Percentiles rank a stretch among this genome's conserved stretches.
phyloP scores from a whole-genome alignment of 2,113 vertebrate genomes.

The Anarhynchus alexandrinus region DNA sequence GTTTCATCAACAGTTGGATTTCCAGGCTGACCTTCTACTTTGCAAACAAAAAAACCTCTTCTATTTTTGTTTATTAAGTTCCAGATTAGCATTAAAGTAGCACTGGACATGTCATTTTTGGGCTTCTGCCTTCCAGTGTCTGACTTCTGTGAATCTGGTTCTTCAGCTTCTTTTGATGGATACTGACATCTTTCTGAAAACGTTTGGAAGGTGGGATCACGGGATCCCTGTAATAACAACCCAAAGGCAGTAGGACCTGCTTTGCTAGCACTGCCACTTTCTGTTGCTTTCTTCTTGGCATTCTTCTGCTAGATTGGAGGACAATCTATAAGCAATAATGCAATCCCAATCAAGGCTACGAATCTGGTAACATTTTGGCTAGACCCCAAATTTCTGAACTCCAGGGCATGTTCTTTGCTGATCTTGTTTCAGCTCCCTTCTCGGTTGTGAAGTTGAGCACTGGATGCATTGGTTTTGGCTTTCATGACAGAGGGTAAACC shows the following conservation, averaged over 20 bases:
- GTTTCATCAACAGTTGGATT: not conserved
- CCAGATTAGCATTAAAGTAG: not conserved
- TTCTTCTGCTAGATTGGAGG: slow-evolving; percentile 45
- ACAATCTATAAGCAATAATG: slow-evolving; percentile 38
- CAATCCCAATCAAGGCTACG: slow-evolving; percentile 40
- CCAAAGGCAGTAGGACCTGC: not conserved
- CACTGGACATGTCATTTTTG: not conserved
- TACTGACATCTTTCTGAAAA: not conserved
- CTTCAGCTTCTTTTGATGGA: not conserved
- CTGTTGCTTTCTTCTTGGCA: not conserved
- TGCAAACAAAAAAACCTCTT: not conserved
- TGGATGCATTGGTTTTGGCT: slow-evolving; percentile 9
- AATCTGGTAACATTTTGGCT: slow-evolving; percentile 18
- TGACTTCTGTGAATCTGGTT: not conserved
- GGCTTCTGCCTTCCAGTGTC: not conserved
- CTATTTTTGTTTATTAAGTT: not conserved
- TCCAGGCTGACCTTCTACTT: not conserved
- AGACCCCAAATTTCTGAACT: slow-evolving; percentile 3
- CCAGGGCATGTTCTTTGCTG: not conserved
- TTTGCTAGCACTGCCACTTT: not conserved
- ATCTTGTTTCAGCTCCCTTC: not conserved
- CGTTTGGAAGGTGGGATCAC: not conserved
- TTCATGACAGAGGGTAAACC: slow-evolving; percentile 51
- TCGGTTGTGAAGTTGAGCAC: not conserved
- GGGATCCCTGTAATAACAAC: not conserved